Conservation (phyloP, 2,888 invertebrate species). For the Micropterix aruncella region DNA sequence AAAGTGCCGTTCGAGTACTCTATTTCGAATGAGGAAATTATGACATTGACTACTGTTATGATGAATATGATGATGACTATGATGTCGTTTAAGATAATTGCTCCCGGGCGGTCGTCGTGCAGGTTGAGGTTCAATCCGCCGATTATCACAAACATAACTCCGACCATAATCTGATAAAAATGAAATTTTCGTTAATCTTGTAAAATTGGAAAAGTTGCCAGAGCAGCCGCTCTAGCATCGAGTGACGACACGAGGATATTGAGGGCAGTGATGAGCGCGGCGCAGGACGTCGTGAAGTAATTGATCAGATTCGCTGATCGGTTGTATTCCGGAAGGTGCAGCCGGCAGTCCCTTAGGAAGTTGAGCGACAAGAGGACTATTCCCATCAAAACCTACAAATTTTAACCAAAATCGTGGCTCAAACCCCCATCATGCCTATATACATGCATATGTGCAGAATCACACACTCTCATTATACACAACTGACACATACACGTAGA, state of each 20-base stretch:
- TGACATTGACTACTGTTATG: constrained; percentile 67
- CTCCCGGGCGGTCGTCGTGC: constrained; percentile 55
- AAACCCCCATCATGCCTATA: too few species aligned
- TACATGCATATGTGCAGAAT: too few species aligned
- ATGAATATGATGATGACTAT: constrained; percentile 69
- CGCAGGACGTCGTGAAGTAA: constrained; percentile 51
- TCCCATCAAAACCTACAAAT: constrained; percentile 57
- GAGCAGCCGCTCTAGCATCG: constrained; percentile 33
- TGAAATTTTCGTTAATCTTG: constrained; percentile 7
- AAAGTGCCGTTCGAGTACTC: constrained; percentile 58
- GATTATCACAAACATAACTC: constrained; percentile 67
- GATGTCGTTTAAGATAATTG: constrained; percentile 66
- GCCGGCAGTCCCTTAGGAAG: constrained; percentile 61
- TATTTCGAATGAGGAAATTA: constrained; percentile 75
- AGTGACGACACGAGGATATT: constrained; percentile 68
- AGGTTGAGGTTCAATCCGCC: constrained; percentile 74
- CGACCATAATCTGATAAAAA: constrained; percentile 61
- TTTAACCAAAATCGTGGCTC: constrained; percentile 2
- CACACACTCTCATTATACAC: too few species aligned
- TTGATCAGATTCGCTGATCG: constrained; percentile 55
- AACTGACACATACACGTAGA: too few species aligned
- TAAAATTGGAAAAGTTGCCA: not conserved
- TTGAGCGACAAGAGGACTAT: constrained; percentile 58
- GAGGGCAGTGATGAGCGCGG: constrained; percentile 58
- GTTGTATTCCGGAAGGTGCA: constrained; percentile 56